These are phyloP conservation scores for Geophilus truncorum DNA, from an alignment of 2,888 invertebrate genomes.

Conservation along the genomic window DNA sequence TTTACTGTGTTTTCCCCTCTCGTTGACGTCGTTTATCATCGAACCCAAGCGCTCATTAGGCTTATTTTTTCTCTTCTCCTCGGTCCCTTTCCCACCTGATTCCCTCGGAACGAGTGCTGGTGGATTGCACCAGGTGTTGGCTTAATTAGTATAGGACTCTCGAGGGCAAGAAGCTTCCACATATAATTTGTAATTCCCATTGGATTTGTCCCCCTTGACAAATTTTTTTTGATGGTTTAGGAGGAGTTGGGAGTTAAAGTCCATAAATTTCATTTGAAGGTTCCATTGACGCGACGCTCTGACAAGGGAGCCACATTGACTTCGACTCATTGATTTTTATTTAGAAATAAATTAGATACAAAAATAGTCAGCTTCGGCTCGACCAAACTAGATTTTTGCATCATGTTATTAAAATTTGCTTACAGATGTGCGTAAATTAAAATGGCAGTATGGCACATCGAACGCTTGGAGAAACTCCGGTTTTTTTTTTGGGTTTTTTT, in stretches of 20 bases:
- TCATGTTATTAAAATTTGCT: too few relatives aligned
- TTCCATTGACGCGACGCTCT: background rate
- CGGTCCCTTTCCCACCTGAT: background rate
- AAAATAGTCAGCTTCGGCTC: too few relatives aligned
- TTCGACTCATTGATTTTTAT: background rate
- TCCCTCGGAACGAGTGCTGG: background rate
- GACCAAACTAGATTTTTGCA: too few relatives aligned
- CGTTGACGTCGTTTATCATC: background rate
- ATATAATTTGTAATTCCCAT: background rate
- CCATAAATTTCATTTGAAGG: background rate
- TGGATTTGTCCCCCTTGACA: background rate
- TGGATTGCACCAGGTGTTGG: background rate
- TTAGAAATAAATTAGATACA: too few relatives aligned
- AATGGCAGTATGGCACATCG: too few relatives aligned
- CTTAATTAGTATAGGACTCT: background rate
- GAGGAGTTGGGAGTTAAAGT: background rate
- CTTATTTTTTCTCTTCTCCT: background rate
- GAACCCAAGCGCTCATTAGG: background rate
- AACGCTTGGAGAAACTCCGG: too few relatives aligned
- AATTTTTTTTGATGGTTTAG: background rate
- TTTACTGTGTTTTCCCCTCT: background rate
- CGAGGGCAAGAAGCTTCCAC: background rate
- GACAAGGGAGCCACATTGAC: background rate
- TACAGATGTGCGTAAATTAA: too few relatives aligned
- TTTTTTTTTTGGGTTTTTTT: too few relatives aligned